Evolutionary conservation across 2,797 vertebrate species (phyloP), one percentile per base, ranked within the genome.

Genomic region (Gambelia wislizenii): DNA sequence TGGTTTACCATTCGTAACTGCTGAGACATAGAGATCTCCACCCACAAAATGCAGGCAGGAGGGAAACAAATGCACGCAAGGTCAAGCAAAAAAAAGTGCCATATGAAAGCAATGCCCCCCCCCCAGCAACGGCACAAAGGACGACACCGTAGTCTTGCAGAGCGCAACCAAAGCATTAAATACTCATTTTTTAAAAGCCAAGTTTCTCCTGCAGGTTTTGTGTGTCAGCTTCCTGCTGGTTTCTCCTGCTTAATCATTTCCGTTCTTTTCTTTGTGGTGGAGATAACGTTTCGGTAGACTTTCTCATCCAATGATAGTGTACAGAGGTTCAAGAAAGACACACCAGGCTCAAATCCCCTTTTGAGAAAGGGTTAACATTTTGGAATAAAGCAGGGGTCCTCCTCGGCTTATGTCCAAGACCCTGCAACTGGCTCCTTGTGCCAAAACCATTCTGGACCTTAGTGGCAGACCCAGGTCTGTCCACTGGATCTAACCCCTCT

Each of bases 41-140:
- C 20, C 2, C 86, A 7, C 2, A 0, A 0, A 20, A 0, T 39
- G 16, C 0, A 8, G 25, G 47, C 67, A 36, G 61, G 54, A 0
- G 14, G n/a, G 2, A 33, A 44, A 16, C 1, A 0, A 67, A 67
- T 14, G 36, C 20, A 18, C 2, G 5, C 6, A 33, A 30, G 75
- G 36, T 27, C 56, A 20, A 39, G 42, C n/a, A 42, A 30, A 18
- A 39, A 49, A n/a, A 1, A 9, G 1, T 0, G 10, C 8, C 10
- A 5, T 7, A 9, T 14, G 10, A 27, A 72, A 67, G 30, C 30
- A 69, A 9, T n/a, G n/a, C n/a, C n/a, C n/a, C n/a, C 1, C 3
- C 9, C 56, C 61, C 22, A 3, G 16, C 42, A 79, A 22, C 85
- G 0, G 27, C 4, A 0, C 0, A 4, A 25, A 69, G 3, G 49